Conservation (phyloP, 64 coral and sea anemone species). For the Montipora foliosa region DNA sequence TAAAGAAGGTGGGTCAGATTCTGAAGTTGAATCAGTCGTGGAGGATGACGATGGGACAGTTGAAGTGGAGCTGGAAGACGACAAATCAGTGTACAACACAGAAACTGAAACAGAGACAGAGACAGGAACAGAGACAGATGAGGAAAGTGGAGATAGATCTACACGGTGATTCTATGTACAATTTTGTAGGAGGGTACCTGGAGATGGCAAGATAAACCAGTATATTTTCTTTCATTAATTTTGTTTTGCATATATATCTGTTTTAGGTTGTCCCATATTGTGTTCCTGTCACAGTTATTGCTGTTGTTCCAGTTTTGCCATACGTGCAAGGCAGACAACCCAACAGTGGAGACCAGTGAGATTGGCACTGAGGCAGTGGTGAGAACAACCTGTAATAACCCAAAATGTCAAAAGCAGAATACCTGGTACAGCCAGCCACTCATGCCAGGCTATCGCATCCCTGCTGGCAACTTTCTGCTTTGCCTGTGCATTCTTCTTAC, state of each 20-base stretch:
- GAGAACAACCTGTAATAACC: constrained; percentile 15
- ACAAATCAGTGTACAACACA: background rate
- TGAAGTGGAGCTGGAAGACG: no score
- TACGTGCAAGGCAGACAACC: background rate
- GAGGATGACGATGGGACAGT: no score
- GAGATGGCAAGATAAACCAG: no score
- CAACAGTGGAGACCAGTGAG: background rate
- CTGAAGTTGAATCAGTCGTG: no score
- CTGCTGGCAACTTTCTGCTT: constrained; percentile 39
- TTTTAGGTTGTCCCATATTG: background rate
- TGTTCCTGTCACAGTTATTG: no score
- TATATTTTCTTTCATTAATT: no score
- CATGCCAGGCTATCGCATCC: constrained; percentile 20
- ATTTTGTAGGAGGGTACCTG: no score
- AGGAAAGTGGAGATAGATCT: background rate
- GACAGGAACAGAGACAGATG: background rate
- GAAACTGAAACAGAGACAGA: background rate
- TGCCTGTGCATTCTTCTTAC: constrained; percentile 19
- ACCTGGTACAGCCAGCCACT: constrained; percentile 31
- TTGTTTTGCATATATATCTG: background rate
- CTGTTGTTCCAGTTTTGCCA: no score
- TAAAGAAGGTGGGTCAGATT: no score
- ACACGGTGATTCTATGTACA: background rate
- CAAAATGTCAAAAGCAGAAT: constrained; percentile 13
- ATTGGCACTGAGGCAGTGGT: constrained; percentile 17